phyloP scores from a whole-genome alignment of 2,888 invertebrate genomes.

The Chalcis sispes region DNA sequence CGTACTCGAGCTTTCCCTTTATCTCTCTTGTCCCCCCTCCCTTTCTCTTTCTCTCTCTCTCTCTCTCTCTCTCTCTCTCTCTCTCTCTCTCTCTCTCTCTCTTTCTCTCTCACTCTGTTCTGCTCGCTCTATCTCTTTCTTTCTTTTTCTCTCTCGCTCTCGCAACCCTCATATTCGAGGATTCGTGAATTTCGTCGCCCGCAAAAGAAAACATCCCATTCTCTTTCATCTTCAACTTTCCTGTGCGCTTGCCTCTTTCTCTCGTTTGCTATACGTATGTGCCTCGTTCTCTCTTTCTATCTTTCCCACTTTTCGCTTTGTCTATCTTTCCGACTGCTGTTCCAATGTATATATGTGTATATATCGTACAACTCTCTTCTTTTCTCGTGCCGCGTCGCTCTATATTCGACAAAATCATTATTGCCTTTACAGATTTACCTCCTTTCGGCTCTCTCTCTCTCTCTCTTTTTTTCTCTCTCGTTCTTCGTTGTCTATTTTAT shows the following conservation, averaged over 20 bases:
- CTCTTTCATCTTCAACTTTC: conserved; percentile 63
- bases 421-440: conserved; percentile 63
- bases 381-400: background rate
- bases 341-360: too few relatives aligned
- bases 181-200: conserved; percentile 66
- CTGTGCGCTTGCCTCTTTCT: conserved; percentile 19
- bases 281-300: conserved; percentile 52
- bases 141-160: conserved; percentile 28
- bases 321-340: conserved; percentile 19
- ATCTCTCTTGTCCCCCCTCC: conserved; percentile 23
- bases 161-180: conserved; percentile 58
- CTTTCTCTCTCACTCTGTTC: conserved; percentile 3
- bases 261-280: background rate
- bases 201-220: conserved; percentile 67
- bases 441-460: conserved; percentile 3
- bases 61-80: conserved; percentile 22
- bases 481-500: too few relatives aligned
- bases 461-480: conserved; percentile 6
- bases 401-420: conserved; percentile 58
- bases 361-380: conserved; percentile 16
- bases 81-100: conserved; percentile 37
- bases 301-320: conserved; percentile 52
- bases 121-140: conserved; percentile 16
- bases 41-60: conserved; percentile 8
- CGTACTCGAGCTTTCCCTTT: conserved; percentile 18